Base-by-base conservation (phyloP, 2,113 vertebrate species). In the Aldabrachelys gigantea region DNA sequence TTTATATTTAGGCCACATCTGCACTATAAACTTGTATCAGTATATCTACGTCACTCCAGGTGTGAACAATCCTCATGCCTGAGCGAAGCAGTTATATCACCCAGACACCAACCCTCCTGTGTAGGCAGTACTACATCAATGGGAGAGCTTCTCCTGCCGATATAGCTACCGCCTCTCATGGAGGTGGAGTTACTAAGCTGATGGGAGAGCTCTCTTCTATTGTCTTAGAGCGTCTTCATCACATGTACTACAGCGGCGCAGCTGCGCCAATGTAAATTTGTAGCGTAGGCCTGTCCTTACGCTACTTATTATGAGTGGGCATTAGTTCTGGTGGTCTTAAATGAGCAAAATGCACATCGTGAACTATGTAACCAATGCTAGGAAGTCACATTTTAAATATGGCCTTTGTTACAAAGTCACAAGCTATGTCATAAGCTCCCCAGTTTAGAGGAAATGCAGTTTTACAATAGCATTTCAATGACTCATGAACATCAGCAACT, bases 381-480 rank as follows among this genome's bases (percentile, higher is more conserved):
- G 6, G 41, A 89, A 11, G 7, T 62, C 14, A 76, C 47, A 72
- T 84, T 94, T 94, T 19, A 79, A 91, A 89, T 13, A 47, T 49
- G 93, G 49, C 4, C 0, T n/a, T 57, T 27, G 69, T 6, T 0
- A 8, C 52, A 80, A 94, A 80, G 27, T 56, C 96, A 84, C 44
- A 87, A 89, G 72, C 13, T 91, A 12, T 94, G 35, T 87, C 87
- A 35, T 3, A 80, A 80, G 1, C 10, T 53, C 8, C 50, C 38
- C 50, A 85, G 87, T n/a, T 47, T 41, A 65, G 49, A 91, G 4
- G 88, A 90, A 88, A 86, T 0, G 25, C 3, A 86, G 27, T 6
- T 82, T 41, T 14, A 38, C 11, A 85, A n/a, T 22, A 7, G 0
- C 62, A 19, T 19, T 85, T 50, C 35, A 38, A 22, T 0, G 0